Percentiles rank a stretch among this genome's conserved stretches.
Conservation (phyloP, 2,113 vertebrate genomes). For the Bos javanicus region DNA sequence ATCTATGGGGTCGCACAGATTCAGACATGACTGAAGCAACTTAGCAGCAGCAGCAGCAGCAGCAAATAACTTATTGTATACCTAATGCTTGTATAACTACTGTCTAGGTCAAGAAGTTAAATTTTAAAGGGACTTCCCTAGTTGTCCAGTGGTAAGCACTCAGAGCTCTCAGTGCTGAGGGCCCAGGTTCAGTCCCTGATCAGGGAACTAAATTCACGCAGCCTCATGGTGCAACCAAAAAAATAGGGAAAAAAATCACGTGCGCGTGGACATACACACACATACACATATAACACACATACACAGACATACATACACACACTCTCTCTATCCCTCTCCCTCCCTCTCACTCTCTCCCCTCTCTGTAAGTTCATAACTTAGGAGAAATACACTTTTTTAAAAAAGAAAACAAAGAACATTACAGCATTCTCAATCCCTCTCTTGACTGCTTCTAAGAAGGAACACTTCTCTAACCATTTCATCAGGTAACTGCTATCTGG, state of each 20-base stretch:
- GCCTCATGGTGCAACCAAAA: background rate
- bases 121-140: background rate
- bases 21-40: too few relatives aligned
- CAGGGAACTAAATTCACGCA: background rate
- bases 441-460: background rate
- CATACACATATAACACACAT: background rate
- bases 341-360: background rate
- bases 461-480: background rate
- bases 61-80: background rate
- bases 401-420: background rate
- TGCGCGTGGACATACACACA: rapidly evolving
- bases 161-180: background rate
- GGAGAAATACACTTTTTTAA: background rate
- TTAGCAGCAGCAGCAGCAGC: too few relatives aligned
- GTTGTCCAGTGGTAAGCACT: background rate
- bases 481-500: background rate
- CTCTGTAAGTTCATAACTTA: background rate
- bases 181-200: background rate
- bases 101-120: background rate
- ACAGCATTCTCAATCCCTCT: background rate
- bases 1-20: too few relatives aligned
- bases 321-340: background rate
- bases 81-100: background rate
- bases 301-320: background rate
- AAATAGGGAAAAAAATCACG: background rate